Conservation (phyloP, 2,888 invertebrate species). For the Hyposoter didymator region DNA sequence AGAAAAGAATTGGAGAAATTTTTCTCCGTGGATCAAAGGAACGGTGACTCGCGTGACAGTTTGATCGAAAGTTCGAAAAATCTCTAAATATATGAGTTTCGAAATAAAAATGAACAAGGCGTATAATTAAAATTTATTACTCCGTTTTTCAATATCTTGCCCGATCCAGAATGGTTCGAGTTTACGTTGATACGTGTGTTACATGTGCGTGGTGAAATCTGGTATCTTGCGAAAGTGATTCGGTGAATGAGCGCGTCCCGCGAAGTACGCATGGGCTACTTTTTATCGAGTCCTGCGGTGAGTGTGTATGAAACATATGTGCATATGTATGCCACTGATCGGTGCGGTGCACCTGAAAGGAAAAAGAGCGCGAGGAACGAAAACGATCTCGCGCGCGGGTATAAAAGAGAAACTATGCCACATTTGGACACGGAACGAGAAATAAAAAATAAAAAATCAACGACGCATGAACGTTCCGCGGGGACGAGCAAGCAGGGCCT, state of each 20-base stretch:
- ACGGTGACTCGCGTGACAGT: not conserved
- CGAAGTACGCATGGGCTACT: conserved; percentile 48
- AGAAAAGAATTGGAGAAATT: not conserved
- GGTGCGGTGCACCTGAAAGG: conserved; percentile 42
- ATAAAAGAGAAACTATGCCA: conserved; percentile 49
- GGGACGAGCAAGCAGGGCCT: conserved; percentile 23
- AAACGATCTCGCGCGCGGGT: conserved; percentile 20
- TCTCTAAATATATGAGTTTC: not conserved
- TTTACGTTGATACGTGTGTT: conserved; percentile 12
- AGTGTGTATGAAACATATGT: not conserved
- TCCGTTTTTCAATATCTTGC: not conserved
- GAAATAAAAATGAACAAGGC: conserved; percentile 10
- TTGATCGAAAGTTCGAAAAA: conserved; percentile 4
- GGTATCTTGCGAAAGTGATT: conserved; percentile 68
- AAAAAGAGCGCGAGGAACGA: conserved; percentile 31
- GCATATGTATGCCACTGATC: conserved; percentile 5
- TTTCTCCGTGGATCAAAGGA: not conserved
- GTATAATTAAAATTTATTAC: not conserved
- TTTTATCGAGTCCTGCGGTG: conserved; percentile 21
- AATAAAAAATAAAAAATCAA: conserved; percentile 39
- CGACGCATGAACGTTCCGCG: conserved; percentile 2
- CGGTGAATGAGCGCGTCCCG: conserved; percentile 65
- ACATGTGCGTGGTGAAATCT: conserved; percentile 61
- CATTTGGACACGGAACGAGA: conserved; percentile 16
- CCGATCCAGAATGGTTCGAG: conserved; percentile 20